Base-by-base conservation (phyloP, 2,888 invertebrate species). In the Saturnia japonica region DNA sequence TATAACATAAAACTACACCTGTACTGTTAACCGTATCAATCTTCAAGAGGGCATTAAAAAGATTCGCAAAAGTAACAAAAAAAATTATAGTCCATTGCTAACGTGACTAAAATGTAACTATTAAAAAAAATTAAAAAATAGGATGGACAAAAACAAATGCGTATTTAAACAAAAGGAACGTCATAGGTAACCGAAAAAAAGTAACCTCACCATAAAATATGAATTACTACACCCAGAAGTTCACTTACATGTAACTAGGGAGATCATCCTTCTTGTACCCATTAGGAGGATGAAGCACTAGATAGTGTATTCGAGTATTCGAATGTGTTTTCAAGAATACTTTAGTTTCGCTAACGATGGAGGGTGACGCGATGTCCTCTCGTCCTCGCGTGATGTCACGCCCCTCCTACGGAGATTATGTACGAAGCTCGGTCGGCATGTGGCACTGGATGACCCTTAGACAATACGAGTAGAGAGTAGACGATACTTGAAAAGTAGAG, bases 311-410 rank as follows among this genome's bases (percentile, higher is more conserved):
- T 28, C 3, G 14, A 60, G 28, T 60, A 28, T 60, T 28, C n/a
- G n/a, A n/a, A 14, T 60, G 28, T 19, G 28, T 28, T 60, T 86
- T 78, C 78, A 79, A 78, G 76, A 78, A 79, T 78, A 81, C 84
- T 85, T 84, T 79, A 79, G 81, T 78, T 78, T 78, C 80, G 75
- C 85, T 86, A 85, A 86, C 84, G 84, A 85, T 73, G 82, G 81
- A 75, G 82, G 86, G 81, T 80, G 85, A 79, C 79, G 80, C 40
- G n/a, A 64, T 64, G 64, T 40, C 34, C 2, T 64, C 2, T n/a
- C 1, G 19, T n/a, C 34, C 34, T 60, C 34, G 19, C 51, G 51
- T 19, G 19, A 51, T 9, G 54, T 54, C 54, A 54, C 57, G 28
- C 14, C 25, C 28, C 28, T 14, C 14, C 25, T 12, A 28, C 57